Evolutionary conservation across 1,140 invertebrate genomes (phyloP).

Genomic region (Dryas iulia): DNA sequence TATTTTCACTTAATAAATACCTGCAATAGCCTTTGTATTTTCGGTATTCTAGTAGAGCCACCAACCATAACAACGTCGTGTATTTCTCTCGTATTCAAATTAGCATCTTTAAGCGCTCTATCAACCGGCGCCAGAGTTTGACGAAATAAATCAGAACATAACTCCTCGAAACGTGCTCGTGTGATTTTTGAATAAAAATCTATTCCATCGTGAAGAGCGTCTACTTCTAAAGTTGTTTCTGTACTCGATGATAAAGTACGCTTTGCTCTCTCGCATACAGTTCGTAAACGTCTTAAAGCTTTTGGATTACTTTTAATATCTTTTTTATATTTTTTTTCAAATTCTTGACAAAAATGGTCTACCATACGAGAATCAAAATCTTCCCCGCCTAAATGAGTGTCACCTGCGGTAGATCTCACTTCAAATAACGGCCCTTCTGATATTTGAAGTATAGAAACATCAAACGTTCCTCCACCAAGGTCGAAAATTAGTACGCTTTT

Average conservation of each 20-base stretch:
- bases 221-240: constrained; percentile 87
- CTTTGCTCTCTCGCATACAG: constrained; percentile 87
- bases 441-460: constrained; percentile 93
- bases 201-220: constrained; percentile 88
- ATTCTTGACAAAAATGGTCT: constrained; percentile 88
- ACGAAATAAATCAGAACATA: constrained; percentile 91
- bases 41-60: constrained; percentile 85
- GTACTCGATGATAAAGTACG: constrained; percentile 85
- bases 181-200: constrained; percentile 94
- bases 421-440: constrained; percentile 91
- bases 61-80: constrained; percentile 85
- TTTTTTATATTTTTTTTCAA: constrained; percentile 92
- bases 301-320: constrained; percentile 88
- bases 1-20: too few relatives aligned
- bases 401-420: constrained; percentile 89
- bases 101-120: constrained; percentile 87
- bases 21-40: constrained; percentile 84
- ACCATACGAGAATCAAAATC: constrained; percentile 92
- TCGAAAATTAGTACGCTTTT: constrained; percentile 89
- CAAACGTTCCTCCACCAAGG: constrained; percentile 88
- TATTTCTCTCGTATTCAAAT: constrained; percentile 86
- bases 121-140: constrained; percentile 86
- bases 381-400: constrained; percentile 88
- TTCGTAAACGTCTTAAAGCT: constrained; percentile 88
- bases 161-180: constrained; percentile 92